These are phyloP conservation scores for Automeris io DNA, from an alignment of 2,888 invertebrate genomes.

Conservation along the genomic window DNA sequence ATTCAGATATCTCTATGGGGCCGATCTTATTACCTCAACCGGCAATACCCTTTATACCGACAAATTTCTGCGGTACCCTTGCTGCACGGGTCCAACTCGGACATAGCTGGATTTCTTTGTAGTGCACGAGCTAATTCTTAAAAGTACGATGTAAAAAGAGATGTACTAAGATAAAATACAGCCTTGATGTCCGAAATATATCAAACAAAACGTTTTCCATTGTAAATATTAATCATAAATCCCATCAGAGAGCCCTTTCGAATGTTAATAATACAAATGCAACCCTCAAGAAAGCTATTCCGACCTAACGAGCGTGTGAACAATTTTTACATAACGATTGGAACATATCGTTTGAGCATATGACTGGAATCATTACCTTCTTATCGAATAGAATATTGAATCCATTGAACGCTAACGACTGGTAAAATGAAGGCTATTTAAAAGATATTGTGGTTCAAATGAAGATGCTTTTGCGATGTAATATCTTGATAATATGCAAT, in stretches of 20 bases:
- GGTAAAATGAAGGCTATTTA: conserved; percentile 5
- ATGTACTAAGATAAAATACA: too few relatives aligned
- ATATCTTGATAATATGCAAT: background rate
- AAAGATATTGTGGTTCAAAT: background rate
- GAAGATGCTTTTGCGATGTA: background rate
- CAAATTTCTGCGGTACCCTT: too few relatives aligned
- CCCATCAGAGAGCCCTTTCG: background rate
- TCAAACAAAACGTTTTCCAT: too few relatives aligned
- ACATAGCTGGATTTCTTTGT: too few relatives aligned
- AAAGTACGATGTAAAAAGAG: too few relatives aligned
- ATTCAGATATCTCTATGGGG: too few relatives aligned
- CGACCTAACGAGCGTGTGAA: background rate
- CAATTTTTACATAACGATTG: conserved; percentile 8
- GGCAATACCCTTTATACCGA: too few relatives aligned
- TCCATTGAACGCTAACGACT: conserved; percentile 6
- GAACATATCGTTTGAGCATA: conserved; percentile 3
- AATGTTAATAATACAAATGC: background rate
- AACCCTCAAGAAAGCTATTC: conserved; percentile 1
- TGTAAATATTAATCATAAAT: background rate
- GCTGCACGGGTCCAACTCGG: too few relatives aligned
- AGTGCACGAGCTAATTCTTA: too few relatives aligned
- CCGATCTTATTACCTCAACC: too few relatives aligned
- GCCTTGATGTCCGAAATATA: too few relatives aligned
- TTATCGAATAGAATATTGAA: conserved; percentile 7
- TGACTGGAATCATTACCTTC: conserved; percentile 7